Evolutionary conservation across 2,797 vertebrate species (phyloP), one percentile per base, ranked within the genome.

Genomic region (Taeniopygia guttata): DNA sequence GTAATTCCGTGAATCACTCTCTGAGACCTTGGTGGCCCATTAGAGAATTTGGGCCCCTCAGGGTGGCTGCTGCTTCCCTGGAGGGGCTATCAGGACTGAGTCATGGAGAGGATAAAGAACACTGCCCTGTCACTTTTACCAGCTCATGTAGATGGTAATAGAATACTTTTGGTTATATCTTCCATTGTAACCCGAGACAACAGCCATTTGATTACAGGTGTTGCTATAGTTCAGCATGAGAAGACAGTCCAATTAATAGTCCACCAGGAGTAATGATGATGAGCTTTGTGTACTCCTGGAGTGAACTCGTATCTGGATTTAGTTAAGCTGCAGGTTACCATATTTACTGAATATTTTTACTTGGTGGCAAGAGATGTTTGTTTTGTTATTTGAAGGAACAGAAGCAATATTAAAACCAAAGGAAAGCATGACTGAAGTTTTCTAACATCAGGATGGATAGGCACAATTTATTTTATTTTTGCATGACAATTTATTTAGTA

Each of bases 391-490:
- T 66, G 67, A 63, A 82, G 26, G 32, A 29, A 30, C 64, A 23
- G 62, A 90, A 74, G 10, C 30, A 63, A 55, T 9, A 16, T 27
- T 52, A 48, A 89, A 88, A 54, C 10, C 13, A 26, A 46, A 80
- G 55, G 17, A 60, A 82, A 26, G 32, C 20, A n/a, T 25, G 7
- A 63, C 48, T 68, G n/a, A 88, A 83, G n/a, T 42, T 69, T 90
- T n/a, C 36, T 55, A 70, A 60, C 16, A 79, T 52, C 56, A 75
- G 64, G 64, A 67, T 70, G 62, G 27, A 55, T 55, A 73, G 36
- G 80, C 76, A 83, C 26, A 63, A 58, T 88, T 88, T 62, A 93
- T 73, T 93, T 94, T 91, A 60, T 62, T 86, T 77, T 92, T 55
- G 14, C 51, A 59, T 60, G 48, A 49, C 42, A 54, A 77, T 68